Evolutionary conservation across 2,888 invertebrate species (phyloP).

Genomic region (Pyrrhia umbra): DNA sequence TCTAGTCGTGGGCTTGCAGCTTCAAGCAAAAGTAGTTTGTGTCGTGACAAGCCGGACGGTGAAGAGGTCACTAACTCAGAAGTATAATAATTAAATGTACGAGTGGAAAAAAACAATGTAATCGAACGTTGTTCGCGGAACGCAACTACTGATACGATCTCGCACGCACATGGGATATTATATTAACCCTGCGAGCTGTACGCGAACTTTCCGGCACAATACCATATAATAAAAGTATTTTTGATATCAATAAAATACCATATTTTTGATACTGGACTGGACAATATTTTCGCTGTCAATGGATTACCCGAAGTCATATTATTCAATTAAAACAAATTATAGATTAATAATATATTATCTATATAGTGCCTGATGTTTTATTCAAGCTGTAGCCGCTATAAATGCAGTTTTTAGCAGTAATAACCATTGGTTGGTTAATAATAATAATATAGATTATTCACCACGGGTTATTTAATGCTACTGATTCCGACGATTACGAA

Average conservation of each 20-base stretch:
- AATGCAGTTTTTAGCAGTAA: background rate
- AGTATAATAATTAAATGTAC: conserved; percentile 32
- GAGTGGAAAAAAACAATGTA: conserved; percentile 47
- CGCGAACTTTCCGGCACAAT: background rate
- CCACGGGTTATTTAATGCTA: no score
- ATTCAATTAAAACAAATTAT: background rate
- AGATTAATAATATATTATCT: background rate
- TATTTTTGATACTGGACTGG: conserved; percentile 40
- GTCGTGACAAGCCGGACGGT: conserved; percentile 9
- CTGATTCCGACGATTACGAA: no score
- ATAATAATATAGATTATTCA: no score
- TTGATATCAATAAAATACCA: conserved; percentile 34
- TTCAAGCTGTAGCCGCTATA: background rate
- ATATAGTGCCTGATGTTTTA: background rate
- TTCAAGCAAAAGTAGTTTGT: conserved; percentile 1
- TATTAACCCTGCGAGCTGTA: conserved; percentile 18
- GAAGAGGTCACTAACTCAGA: conserved; percentile 7
- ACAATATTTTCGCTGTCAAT: background rate
- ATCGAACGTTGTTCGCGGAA: conserved; percentile 28
- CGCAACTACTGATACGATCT: conserved; percentile 34
- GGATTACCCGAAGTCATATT: background rate
- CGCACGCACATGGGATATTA: conserved; percentile 38
- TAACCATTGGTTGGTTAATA: no score
- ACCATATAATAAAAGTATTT: conserved; percentile 24
- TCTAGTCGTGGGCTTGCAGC: conserved; percentile 12